These are phyloP conservation scores for Equus przewalskii DNA, from an alignment of 2,113 vertebrate species.

Conservation along the genomic window DNA sequence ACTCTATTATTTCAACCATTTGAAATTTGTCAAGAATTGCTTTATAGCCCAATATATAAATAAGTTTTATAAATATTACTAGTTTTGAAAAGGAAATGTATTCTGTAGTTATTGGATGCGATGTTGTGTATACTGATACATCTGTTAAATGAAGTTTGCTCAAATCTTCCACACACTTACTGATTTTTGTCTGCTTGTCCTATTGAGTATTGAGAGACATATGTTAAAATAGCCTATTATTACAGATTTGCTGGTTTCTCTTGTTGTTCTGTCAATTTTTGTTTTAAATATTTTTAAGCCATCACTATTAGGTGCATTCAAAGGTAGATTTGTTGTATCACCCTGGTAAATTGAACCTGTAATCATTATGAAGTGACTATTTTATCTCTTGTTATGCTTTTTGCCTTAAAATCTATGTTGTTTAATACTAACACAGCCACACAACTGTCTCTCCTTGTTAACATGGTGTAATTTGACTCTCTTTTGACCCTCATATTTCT, in stretches of 20 bases:
- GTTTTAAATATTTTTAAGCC: background rate
- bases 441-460: background rate
- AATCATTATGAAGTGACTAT: background rate
- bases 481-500: background rate
- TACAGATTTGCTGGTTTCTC: background rate
- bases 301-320: background rate
- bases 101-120: background rate
- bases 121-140: background rate
- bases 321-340: background rate
- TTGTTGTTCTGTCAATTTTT: background rate
- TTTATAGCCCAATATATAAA: background rate
- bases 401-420: background rate
- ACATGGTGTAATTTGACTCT: background rate
- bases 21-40: constrained; percentile 31
- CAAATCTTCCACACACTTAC: background rate
- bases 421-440: background rate
- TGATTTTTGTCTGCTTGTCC: background rate
- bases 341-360: background rate
- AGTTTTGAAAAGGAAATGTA: background rate
- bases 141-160: background rate
- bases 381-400: constrained; percentile 26
- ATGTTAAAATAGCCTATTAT: background rate
- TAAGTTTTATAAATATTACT: constrained; percentile 6
- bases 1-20: background rate
- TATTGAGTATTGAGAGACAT: background rate